Evolutionary conservation across 2,113 vertebrate species (phyloP).

Genomic region (Syngnathus floridae): DNA sequence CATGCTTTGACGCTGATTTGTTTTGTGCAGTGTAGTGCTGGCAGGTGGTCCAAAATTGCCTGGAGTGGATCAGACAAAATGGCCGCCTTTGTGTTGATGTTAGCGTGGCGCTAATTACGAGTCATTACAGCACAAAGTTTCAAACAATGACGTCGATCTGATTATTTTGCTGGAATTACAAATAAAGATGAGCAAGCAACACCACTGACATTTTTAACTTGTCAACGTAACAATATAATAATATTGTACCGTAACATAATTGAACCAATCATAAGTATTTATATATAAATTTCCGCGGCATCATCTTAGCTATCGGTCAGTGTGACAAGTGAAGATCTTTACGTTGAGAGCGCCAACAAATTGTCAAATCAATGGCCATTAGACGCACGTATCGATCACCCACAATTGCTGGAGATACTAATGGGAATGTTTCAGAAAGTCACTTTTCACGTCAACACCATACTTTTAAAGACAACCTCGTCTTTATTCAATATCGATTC

Average conservation of each 20-base stretch:
- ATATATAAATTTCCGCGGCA: too few relatives aligned
- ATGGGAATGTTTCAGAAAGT: neutral
- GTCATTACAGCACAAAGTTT: conserved; percentile 39
- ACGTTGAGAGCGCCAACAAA: neutral
- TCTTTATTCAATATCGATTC: neutral
- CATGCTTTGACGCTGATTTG: conserved; percentile 50
- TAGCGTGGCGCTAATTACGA: conserved; percentile 39
- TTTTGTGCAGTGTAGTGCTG: conserved; percentile 66
- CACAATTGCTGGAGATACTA: neutral
- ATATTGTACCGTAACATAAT: too few relatives aligned
- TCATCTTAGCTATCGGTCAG: neutral
- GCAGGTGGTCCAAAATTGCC: conserved; percentile 62
- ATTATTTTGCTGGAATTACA: neutral
- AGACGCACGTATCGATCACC: neutral
- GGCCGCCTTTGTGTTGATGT: conserved; percentile 48
- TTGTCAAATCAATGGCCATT: neutral
- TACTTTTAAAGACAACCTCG: neutral
- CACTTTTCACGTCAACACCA: neutral
- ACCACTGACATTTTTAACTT: neutral
- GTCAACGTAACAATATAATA: too few relatives aligned
- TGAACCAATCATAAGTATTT: too few relatives aligned
- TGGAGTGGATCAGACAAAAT: conserved; percentile 65
- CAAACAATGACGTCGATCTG: neutral
- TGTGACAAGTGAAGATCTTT: neutral
- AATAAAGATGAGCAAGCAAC: neutral